phyloP scores from a whole-genome alignment of 2,797 vertebrate species.

The Coendou prehensilis region DNA sequence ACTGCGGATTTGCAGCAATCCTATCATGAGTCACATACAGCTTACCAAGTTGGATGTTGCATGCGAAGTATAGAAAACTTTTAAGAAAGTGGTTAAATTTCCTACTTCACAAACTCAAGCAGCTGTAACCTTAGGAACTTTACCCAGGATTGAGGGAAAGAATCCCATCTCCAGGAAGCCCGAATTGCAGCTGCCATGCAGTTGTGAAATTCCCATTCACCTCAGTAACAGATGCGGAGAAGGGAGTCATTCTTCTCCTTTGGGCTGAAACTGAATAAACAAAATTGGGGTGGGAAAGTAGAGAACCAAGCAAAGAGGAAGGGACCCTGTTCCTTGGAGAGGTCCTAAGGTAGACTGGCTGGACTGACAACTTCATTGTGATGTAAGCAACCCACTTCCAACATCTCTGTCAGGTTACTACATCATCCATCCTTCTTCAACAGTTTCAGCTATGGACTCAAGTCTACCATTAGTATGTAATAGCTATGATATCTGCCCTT shows the following conservation, averaged over 20 bases:
- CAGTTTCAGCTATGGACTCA: neutral
- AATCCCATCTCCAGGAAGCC: neutral
- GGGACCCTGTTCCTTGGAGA: neutral
- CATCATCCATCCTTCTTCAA: neutral
- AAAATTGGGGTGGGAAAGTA: neutral
- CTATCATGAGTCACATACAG: neutral
- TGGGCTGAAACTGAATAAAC: neutral
- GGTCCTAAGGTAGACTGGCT: neutral
- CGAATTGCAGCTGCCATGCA: neutral
- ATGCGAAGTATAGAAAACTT: slow-evolving; percentile 46
- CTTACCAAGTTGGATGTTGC: neutral
- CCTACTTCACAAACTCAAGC: neutral
- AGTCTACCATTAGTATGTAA: neutral
- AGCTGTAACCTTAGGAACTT: slow-evolving; percentile 2
- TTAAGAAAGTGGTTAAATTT: neutral
- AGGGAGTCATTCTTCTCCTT: neutral
- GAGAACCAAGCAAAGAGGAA: neutral
- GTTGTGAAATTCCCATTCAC: neutral
- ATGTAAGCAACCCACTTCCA: neutral
- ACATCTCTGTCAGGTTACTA: neutral
- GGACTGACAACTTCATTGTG: neutral
- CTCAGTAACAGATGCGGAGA: neutral
- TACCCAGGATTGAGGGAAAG: neutral
- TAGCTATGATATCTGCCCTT: neutral
- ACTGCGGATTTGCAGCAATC: neutral